These are phyloP conservation scores for Seira ritae DNA, from an alignment of 2,888 invertebrate genomes.

Conservation along the genomic window DNA sequence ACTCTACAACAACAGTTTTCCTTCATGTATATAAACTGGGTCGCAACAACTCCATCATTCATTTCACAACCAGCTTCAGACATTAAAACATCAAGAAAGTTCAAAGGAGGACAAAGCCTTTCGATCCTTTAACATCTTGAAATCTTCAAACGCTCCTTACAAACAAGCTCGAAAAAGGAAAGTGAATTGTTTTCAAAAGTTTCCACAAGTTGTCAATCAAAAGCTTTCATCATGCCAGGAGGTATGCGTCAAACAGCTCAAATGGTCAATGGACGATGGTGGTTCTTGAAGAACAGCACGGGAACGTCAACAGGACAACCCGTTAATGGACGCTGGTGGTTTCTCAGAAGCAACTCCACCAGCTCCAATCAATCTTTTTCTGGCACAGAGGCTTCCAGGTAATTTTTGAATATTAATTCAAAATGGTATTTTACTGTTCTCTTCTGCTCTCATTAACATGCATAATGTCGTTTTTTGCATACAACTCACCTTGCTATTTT, in stretches of 20 bases:
- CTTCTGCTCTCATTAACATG: too few relatives aligned
- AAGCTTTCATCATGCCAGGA: constrained; percentile 37
- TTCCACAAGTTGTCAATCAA: too few relatives aligned
- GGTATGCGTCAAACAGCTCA: constrained; percentile 41
- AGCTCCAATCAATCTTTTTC: constrained; percentile 32
- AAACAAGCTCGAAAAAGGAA: too few relatives aligned
- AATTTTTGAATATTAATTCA: not conserved
- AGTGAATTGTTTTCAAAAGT: too few relatives aligned
- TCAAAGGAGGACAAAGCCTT: too few relatives aligned
- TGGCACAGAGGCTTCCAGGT: constrained; percentile 25
- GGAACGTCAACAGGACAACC: constrained; percentile 11
- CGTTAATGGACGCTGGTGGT: constrained; percentile 34
- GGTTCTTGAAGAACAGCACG: constrained; percentile 38
- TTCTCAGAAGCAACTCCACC: constrained; percentile 12
- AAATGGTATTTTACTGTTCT: too few relatives aligned
- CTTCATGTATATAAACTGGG: constrained; percentile 22
- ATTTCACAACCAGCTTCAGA: constrained; percentile 19
- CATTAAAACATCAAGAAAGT: too few relatives aligned
- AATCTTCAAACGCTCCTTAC: too few relatives aligned
- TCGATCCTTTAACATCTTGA: too few relatives aligned
- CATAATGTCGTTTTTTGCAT: too few relatives aligned
- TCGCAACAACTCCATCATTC: not conserved
- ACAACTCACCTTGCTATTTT: too few relatives aligned
- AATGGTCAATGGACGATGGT: constrained; percentile 48
- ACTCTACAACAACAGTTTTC: too few relatives aligned